Evolutionary conservation across 2,888 invertebrate species (phyloP).

Genomic region (Cephonodes hylas): DNA sequence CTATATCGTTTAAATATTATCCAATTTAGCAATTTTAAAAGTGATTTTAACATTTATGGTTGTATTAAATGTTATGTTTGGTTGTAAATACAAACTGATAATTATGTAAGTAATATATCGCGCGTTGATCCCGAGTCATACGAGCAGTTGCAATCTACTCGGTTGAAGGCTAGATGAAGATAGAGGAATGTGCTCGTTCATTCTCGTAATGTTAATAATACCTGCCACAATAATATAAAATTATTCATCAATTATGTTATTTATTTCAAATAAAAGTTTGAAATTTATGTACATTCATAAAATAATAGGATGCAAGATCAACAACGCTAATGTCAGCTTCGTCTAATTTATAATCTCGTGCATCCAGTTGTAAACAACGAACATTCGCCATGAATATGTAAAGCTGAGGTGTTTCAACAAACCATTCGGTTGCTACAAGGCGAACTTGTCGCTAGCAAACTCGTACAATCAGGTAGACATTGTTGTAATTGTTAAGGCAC

Average conservation of each 20-base stretch:
- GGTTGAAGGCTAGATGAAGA: conserved; percentile 9
- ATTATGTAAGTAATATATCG: conserved; percentile 3
- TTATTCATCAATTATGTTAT: not conserved
- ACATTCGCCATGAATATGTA: conserved; percentile 30
- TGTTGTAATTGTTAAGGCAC: conserved; percentile 25
- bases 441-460: conserved; percentile 42
- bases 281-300: conserved; percentile 13
- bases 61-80: not conserved
- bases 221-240: not conserved
- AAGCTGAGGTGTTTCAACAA: conserved; percentile 39
- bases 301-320: conserved; percentile 12
- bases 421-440: conserved; percentile 50
- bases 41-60: not conserved
- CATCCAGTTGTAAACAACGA: conserved; percentile 15
- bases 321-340: conserved; percentile 22
- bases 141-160: not conserved
- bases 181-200: conserved; percentile 5
- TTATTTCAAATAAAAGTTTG: not conserved
- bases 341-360: conserved; percentile 24
- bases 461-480: conserved; percentile 38
- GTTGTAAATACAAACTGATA: conserved; percentile 11
- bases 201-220: conserved; percentile 1
- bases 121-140: not conserved
- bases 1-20: not conserved
- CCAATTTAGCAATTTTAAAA: not conserved